Percentiles rank a stretch among this genome's conserved stretches.
phyloP scores from a whole-genome alignment of 2,888 invertebrate genomes.

The Brenthis hecate region DNA sequence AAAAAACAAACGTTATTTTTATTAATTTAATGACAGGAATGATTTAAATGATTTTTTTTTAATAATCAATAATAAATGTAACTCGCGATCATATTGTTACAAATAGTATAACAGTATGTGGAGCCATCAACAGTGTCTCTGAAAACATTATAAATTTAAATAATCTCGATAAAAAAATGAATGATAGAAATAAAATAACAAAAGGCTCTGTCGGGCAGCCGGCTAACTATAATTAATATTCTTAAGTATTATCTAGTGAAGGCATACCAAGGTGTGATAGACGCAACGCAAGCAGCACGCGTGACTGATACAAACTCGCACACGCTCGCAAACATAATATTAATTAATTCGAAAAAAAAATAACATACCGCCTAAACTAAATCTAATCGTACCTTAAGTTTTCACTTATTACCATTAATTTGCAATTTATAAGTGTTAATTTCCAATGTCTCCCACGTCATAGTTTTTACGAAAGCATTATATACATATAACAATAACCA shows the following conservation, averaged over 20 bases:
- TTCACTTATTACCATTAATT: slow-evolving; percentile 38
- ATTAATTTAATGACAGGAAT: slow-evolving; percentile 70
- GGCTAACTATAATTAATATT: slow-evolving; percentile 42
- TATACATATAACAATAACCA: slow-evolving; percentile 75
- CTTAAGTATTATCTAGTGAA: slow-evolving; percentile 63
- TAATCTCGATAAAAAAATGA: slow-evolving; percentile 36
- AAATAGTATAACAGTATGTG: slow-evolving; percentile 49
- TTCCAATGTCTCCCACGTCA: slow-evolving; percentile 45
- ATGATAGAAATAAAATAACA: slow-evolving; percentile 39
- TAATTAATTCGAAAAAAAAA: slow-evolving; percentile 56
- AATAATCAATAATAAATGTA: slow-evolving; percentile 39
- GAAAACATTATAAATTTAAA: slow-evolving; percentile 30
- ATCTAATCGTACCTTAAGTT: slow-evolving; percentile 65
- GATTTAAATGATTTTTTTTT: slow-evolving; percentile 69
- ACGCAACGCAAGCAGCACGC: slow-evolving; percentile 63
- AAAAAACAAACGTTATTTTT: slow-evolving; percentile 60
- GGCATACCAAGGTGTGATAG: slow-evolving; percentile 70
- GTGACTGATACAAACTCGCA: slow-evolving; percentile 56
- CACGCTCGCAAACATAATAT: slow-evolving; percentile 58
- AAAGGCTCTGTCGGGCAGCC: slow-evolving; percentile 47
- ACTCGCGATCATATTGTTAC: slow-evolving; percentile 53
- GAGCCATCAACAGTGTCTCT: slow-evolving; percentile 42
- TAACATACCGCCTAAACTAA: slow-evolving; percentile 73
- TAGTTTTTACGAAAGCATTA: slow-evolving; percentile 62
- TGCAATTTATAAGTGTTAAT: slow-evolving; percentile 43